Percentiles rank a stretch among this genome's conserved stretches.
phyloP scores from a whole-genome alignment of 30 jellyfish, hydroid and myxozoan genomes.

The Chrysaora quinquecirrha region DNA sequence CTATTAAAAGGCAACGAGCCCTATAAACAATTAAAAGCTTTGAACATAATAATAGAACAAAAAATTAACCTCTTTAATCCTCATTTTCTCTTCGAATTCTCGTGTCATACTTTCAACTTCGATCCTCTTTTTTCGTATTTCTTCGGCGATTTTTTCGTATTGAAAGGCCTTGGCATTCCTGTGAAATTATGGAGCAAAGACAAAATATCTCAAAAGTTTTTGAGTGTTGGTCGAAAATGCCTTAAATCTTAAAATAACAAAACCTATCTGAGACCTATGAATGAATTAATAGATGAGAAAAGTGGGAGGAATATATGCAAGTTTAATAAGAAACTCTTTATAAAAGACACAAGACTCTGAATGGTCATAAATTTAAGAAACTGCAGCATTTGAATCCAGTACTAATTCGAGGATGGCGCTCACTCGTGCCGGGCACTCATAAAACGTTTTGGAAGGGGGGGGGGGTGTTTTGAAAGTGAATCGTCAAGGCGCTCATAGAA shows the following conservation, averaged over 20 bases:
- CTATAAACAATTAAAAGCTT: too few relatives aligned
- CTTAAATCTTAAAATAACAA: neutral
- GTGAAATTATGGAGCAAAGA: neutral
- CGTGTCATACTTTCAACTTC: conserved; percentile 75
- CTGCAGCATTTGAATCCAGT: too few relatives aligned
- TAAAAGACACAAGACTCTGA: neutral
- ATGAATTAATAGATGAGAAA: too few relatives aligned
- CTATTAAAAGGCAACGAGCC: too few relatives aligned
- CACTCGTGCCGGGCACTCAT: too few relatives aligned
- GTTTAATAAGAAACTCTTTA: too few relatives aligned
- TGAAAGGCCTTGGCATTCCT: conserved; percentile 76
- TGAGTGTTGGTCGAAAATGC: neutral
- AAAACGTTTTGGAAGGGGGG: too few relatives aligned
- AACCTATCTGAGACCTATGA: neutral
- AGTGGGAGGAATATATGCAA: too few relatives aligned
- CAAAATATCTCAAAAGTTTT: neutral
- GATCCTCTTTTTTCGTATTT: conserved; percentile 41
- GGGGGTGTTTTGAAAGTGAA: too few relatives aligned
- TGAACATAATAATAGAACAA: too few relatives aligned
- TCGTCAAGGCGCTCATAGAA: too few relatives aligned
- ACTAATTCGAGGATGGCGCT: too few relatives aligned
- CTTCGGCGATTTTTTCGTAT: conserved; percentile 73
- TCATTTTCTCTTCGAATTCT: conserved; percentile 70
- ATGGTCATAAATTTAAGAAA: neutral
- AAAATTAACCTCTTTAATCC: conserved; percentile 75